Percentiles rank a stretch among this genome's conserved stretches.
These are phyloP conservation scores for Phasia obesa DNA, from an alignment of 2,888 invertebrate species.

Conservation along the genomic window DNA sequence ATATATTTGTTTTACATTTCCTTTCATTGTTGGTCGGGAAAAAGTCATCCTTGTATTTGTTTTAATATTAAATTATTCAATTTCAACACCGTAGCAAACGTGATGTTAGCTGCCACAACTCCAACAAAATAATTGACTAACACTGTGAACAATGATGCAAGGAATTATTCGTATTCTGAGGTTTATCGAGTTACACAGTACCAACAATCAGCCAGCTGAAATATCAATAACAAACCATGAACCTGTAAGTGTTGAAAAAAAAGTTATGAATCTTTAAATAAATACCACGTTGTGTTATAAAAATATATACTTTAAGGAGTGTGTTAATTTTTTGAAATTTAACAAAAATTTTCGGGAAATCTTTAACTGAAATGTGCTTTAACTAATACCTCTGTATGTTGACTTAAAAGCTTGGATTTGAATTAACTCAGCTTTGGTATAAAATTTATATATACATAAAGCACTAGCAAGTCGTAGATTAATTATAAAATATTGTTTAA, in stretches of 20 bases:
- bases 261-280: too few relatives aligned
- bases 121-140: slow-evolving; percentile 61
- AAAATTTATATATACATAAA: too few relatives aligned
- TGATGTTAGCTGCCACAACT: slow-evolving; percentile 51
- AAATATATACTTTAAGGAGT: not conserved
- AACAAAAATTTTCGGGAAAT: too few relatives aligned
- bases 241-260: slow-evolving; percentile 33
- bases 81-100: slow-evolving; percentile 53
- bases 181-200: slow-evolving; percentile 29
- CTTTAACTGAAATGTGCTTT: too few relatives aligned
- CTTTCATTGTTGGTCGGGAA: slow-evolving; percentile 21
- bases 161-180: slow-evolving; percentile 25
- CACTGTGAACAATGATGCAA: slow-evolving; percentile 49
- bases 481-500: too few relatives aligned
- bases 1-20: not conserved
- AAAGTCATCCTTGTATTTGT: slow-evolving; percentile 20
- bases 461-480: too few relatives aligned
- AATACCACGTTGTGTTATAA: too few relatives aligned
- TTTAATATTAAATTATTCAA: slow-evolving; percentile 35
- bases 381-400: too few relatives aligned
- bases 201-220: slow-evolving; percentile 5
- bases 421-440: too few relatives aligned
- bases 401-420: too few relatives aligned
- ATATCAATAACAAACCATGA: not conserved
- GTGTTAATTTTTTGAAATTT: not conserved